Conservation (phyloP, 2,888 invertebrate species). For the Rhingia campestris region DNA sequence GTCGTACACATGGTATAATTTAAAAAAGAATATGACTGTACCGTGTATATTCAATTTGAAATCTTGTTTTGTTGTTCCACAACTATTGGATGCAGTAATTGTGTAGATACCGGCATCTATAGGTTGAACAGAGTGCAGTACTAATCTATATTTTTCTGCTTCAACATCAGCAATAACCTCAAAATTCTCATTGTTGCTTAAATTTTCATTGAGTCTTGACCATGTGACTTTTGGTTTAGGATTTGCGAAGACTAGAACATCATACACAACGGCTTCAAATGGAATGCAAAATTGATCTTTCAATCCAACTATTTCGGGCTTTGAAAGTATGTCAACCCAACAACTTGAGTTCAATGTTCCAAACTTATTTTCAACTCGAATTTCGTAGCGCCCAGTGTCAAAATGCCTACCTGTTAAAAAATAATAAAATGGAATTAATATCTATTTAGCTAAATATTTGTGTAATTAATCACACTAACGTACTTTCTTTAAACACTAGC, state of each 20-base stretch:
- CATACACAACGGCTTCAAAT: slow-evolving; percentile 90
- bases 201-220: slow-evolving; percentile 83
- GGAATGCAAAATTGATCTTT: slow-evolving; percentile 89
- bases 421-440: slow-evolving; percentile 1
- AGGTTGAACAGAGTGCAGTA: slow-evolving; percentile 87
- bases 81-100: slow-evolving; percentile 89
- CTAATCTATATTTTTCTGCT: slow-evolving; percentile 84
- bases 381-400: slow-evolving; percentile 92
- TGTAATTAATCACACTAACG: slow-evolving; percentile 33
- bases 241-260: slow-evolving; percentile 92
- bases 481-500: slow-evolving; percentile 89
- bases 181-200: slow-evolving; percentile 82
- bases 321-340: slow-evolving; percentile 89
- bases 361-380: slow-evolving; percentile 91
- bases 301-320: slow-evolving; percentile 91
- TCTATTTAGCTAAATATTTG: background rate
- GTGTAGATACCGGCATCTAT: slow-evolving; percentile 91
- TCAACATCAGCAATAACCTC: slow-evolving; percentile 83
- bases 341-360: slow-evolving; percentile 90
- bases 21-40: slow-evolving; percentile 82
- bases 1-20: background rate
- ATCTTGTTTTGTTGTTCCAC: slow-evolving; percentile 88
- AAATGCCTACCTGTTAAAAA: slow-evolving; percentile 84
- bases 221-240: slow-evolving; percentile 95
- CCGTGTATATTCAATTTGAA: slow-evolving; percentile 89